Base-by-base conservation (phyloP, 2,888 invertebrate genomes). In the Meiosimyza platycephala region DNA sequence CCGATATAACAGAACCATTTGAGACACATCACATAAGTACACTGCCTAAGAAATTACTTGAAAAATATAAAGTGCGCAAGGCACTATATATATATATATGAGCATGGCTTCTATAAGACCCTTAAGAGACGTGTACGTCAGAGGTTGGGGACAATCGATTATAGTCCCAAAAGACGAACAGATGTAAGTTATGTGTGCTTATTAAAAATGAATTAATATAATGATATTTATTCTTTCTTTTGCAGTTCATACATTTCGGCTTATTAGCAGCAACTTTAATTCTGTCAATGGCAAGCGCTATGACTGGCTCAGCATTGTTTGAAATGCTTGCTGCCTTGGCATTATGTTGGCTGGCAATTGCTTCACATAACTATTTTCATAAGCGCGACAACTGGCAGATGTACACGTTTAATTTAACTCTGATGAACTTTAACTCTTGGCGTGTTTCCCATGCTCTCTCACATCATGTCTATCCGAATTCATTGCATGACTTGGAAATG, bases 1-100 rank as follows among this genome's bases (percentile, higher is more conserved):
- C 92, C 7, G 94, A 95, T 79, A 93, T 94, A 72, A 94, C 94
- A 0, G 94, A 94, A 86, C 90, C 92, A 13, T 95, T 94, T 80
- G 93, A 94, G 88, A 85, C 89, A 1, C 92, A 94, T 84, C 94
- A 95, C 83, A 82, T 94, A 18, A 89, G 90, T 15, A 87, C 88
- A 3, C 86, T 88, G n/a, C 90, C 92, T 0, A 89, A 90, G 77
- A 87, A 87, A 66, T 78, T 93, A 64, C 83, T 94, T 7, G 85
- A 88, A 11, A 92, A 92, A 80, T 94, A 89, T 80, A 92, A 90
- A 81, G 88, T 93, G 0, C 88, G 90, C 28, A 87, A 90, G 57
- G 92, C 93, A n/a, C n/a, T n/a, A n/a, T n/a, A n/a, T n/a, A n/a
- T n/a, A n/a, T n/a, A n/a, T n/a, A n/a, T n/a, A n/a, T n/a, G 89